A percentile compares a stretch with the other conserved stretches of the same genome.
These are phyloP conservation scores for Actinia tenebrosa DNA, from an alignment of 64 coral and sea anemone species.

Conservation along the genomic window DNA sequence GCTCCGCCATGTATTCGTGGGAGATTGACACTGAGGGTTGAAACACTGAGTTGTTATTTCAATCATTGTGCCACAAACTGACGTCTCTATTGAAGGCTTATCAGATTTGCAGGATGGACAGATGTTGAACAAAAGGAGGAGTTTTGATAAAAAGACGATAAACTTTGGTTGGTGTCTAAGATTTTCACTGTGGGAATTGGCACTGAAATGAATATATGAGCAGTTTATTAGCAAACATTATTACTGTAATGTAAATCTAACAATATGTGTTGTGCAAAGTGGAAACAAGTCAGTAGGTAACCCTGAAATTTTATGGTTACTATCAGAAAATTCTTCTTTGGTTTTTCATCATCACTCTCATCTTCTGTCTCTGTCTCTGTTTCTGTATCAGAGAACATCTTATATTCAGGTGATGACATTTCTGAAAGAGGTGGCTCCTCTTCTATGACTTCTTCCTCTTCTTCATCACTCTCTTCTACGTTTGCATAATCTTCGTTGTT, in stretches of 20 bases:
- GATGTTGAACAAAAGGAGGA: slow-evolving; percentile 44
- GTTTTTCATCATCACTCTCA: neutral
- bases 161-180: slow-evolving; percentile 47
- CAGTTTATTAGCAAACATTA: neutral
- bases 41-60: slow-evolving; percentile 31
- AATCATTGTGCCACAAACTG: slow-evolving; percentile 37
- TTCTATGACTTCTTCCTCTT: neutral
- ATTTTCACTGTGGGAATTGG: neutral
- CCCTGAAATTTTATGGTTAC: neutral
- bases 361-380: neutral
- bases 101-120: slow-evolving; percentile 55
- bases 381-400: neutral
- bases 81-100: slow-evolving; percentile 36
- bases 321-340: neutral
- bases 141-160: slow-evolving; percentile 43
- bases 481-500: neutral
- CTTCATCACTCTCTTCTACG: neutral
- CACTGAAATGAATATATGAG: neutral
- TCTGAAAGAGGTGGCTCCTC: neutral
- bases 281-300: neutral
- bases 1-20: slow-evolving; percentile 21
- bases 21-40: slow-evolving; percentile 20
- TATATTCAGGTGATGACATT: neutral
- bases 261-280: neutral
- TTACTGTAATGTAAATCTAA: neutral